Evolutionary conservation across 2,113 vertebrate species (phyloP).

Genomic region (Colaptes auratus): DNA sequence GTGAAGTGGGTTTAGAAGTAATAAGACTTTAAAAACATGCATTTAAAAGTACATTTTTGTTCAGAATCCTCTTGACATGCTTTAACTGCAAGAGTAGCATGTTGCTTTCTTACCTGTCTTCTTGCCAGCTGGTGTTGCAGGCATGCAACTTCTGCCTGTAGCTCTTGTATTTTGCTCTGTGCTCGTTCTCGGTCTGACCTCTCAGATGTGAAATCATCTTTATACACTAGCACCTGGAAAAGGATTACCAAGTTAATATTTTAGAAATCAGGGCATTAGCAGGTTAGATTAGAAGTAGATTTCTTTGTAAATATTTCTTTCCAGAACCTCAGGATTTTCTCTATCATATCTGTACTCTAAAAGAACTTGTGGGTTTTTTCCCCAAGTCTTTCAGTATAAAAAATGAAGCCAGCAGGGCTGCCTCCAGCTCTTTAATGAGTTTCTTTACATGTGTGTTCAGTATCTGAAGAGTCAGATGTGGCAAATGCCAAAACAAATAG

Average conservation of each 20-base stretch:
- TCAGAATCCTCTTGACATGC: neutral
- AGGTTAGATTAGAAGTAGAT: neutral
- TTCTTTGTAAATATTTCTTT: neutral
- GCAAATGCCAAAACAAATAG: neutral
- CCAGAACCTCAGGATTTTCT: neutral
- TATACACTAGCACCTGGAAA: slow-evolving; percentile 86
- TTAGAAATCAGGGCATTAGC: neutral
- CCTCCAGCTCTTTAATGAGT: neutral
- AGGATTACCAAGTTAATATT: neutral
- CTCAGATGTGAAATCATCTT: slow-evolving; percentile 90
- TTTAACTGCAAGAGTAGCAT: neutral
- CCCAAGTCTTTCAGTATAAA: neutral
- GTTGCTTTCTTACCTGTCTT: slow-evolving; percentile 78
- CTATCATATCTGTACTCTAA: neutral
- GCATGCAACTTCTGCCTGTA: slow-evolving; percentile 80
- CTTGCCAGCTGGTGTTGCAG: slow-evolving; percentile 78
- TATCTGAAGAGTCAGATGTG: neutral
- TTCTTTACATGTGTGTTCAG: neutral
- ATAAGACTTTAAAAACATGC: neutral
- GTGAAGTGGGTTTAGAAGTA: neutral
- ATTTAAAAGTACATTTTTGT: neutral
- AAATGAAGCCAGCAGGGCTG: neutral
- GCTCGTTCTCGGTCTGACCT: slow-evolving; percentile 90
- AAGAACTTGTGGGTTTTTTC: neutral
- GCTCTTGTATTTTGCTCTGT: slow-evolving; percentile 85